Evolutionary conservation across 2,797 vertebrate species (phyloP).

Genomic region (Chaetophractus vellerosus): DNA sequence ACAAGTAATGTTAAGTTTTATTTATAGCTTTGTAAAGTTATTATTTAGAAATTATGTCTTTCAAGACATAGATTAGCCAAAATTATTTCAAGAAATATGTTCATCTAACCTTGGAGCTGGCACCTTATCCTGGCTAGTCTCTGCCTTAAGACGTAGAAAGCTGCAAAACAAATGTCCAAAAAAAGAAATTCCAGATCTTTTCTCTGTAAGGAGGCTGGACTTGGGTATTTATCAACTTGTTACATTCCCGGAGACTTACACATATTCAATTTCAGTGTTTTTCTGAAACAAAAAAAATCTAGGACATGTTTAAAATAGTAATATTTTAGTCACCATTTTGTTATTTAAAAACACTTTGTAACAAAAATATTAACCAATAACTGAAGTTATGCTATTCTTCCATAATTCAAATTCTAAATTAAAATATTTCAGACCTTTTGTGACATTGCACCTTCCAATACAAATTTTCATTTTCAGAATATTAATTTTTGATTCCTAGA

Average conservation of each 20-base stretch:
- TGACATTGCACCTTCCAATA: slow-evolving; percentile 69
- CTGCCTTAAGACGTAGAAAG: slow-evolving; percentile 98
- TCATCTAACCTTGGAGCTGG: slow-evolving; percentile 98
- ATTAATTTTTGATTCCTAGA: slow-evolving; percentile 85
- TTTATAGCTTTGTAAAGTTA: slow-evolving; percentile 82
- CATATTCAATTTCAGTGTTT: slow-evolving; percentile 91
- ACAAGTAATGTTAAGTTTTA: slow-evolving; percentile 70
- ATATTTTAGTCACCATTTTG: slow-evolving; percentile 88
- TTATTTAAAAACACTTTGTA: slow-evolving; percentile 85
- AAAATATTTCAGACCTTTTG: slow-evolving; percentile 72
- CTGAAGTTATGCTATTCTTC: slow-evolving; percentile 89
- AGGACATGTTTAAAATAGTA: slow-evolving; percentile 91
- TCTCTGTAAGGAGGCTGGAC: slow-evolving; percentile 92
- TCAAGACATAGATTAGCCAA: slow-evolving; percentile 91
- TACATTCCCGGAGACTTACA: slow-evolving; percentile 92
- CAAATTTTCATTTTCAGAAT: slow-evolving; percentile 82
- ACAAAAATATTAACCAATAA: slow-evolving; percentile 84
- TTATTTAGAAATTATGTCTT: slow-evolving; percentile 90
- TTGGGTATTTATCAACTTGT: slow-evolving; percentile 93
- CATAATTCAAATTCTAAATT: slow-evolving; percentile 71
- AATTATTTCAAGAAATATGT: slow-evolving; percentile 96
- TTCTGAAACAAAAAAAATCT: slow-evolving; percentile 91
- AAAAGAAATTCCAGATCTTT: slow-evolving; percentile 95
- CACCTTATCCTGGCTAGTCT: slow-evolving; percentile 99
- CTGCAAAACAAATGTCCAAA: slow-evolving; percentile 98